phyloP scores from a whole-genome alignment of 2,888 invertebrate genomes.

The Pristionchus entomophagus region DNA sequence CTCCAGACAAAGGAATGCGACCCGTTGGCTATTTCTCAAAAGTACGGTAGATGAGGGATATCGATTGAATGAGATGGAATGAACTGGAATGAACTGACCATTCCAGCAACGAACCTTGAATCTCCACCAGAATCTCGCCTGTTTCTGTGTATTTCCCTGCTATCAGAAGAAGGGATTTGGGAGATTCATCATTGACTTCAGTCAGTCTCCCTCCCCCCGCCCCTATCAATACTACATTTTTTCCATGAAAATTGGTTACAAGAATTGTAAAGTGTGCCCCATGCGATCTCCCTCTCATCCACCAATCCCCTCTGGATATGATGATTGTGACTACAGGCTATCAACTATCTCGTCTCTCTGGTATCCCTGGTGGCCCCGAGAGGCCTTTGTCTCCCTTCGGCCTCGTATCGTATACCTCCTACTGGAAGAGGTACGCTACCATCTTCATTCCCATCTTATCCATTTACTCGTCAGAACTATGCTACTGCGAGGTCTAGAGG shows the following conservation, averaged over 20 bases:
- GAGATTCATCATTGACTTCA: constrained; percentile 35
- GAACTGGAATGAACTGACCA: neutral
- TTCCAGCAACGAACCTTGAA: neutral
- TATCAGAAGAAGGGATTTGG: constrained; percentile 35
- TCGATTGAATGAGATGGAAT: neutral
- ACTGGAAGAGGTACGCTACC: constrained; percentile 32
- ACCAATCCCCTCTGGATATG: no score
- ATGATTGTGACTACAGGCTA: constrained; percentile 6
- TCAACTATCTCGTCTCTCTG: neutral
- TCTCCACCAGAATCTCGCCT: neutral
- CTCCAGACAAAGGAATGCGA: neutral
- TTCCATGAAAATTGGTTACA: no score
- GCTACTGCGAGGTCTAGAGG: neutral
- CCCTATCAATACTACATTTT: no score
- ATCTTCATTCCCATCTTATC: neutral
- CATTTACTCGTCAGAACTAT: neutral
- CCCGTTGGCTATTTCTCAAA: constrained; percentile 23
- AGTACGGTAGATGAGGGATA: neutral
- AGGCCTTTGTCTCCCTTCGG: neutral
- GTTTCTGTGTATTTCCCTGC: constrained; percentile 43
- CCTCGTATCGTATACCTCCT: neutral
- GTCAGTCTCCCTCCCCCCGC: neutral
- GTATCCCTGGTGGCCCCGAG: neutral
- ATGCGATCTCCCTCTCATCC: no score
- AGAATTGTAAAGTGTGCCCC: no score